A percentile compares a stretch with the other conserved stretches of the same genome.
Conservation (phyloP, 2,797 vertebrate genomes). For the Eremophila alpestris region DNA sequence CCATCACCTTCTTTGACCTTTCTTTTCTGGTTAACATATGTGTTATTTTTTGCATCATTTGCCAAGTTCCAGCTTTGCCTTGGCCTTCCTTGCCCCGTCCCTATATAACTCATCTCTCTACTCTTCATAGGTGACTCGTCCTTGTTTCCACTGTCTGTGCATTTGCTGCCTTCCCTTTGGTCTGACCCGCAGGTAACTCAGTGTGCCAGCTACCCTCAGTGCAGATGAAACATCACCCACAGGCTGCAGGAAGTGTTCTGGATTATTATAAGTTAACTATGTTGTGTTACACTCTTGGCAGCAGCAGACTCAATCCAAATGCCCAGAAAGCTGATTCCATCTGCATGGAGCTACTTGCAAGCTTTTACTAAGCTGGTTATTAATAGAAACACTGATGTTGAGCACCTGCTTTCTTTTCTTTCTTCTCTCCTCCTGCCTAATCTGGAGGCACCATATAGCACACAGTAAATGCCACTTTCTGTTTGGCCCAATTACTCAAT, state of each 20-base stretch:
- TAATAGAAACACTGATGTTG: not conserved
- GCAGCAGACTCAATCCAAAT: not conserved
- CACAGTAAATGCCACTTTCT: rapidly evolving
- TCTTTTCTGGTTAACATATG: not conserved
- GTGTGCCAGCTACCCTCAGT: not conserved
- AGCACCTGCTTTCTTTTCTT: not conserved
- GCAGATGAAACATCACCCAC: not conserved
- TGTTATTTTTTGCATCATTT: not conserved
- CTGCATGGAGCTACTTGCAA: not conserved
- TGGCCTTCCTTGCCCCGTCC: not conserved
- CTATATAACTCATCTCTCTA: not conserved
- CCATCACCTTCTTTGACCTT: not conserved
- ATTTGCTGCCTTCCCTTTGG: not conserved
- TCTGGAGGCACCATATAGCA: not conserved
- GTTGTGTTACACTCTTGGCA: not conserved
- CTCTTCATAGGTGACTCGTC: not conserved
- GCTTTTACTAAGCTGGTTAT: not conserved
- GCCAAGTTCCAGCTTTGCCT: not conserved
- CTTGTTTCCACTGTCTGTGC: not conserved
- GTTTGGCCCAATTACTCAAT: not conserved
- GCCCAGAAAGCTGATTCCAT: not conserved
- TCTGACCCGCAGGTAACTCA: not conserved
- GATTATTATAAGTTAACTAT: not conserved
- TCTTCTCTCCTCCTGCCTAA: not conserved
- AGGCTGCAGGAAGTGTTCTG: not conserved